Base-by-base conservation (phyloP, 2,797 vertebrate species). In the Falco berigora region DNA sequence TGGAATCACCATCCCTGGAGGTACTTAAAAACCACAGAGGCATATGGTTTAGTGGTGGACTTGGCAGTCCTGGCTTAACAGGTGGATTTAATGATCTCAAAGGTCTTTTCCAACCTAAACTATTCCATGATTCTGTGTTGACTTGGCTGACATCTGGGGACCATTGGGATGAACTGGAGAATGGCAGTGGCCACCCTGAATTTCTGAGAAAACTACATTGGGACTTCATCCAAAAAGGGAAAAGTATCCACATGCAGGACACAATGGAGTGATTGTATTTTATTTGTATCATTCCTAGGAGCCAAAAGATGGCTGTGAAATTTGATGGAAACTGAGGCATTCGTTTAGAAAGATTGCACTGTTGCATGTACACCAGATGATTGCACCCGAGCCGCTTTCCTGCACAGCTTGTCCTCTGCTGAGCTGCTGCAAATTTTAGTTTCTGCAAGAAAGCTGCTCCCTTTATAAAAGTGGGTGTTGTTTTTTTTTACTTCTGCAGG, bases 381-480 rank as follows among this genome's bases (percentile, higher is more conserved):
- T 21, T 69, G 23, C 32, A 23, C 23, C 15, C 19, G 19, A 46
- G 38, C 8, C 66, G 36, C 28, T 76, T 68, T 62, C 23, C 68
- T 53, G 22, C 6, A 13, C 15, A 16, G 4, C 17, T 76, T 59
- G 16, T 47, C 32, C 21, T 63, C 46, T 28, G 17, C 32, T 89
- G 66, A 84, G 62, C 14, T 81, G 71, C 49, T 78, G 34, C 20
- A 62, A 32, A 42, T 56, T 81, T 79, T 46, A 73, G 23, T 77
- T 90, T 58, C 32, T 47, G 5, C 30, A 58, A 50, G 52, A 80
- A 80, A 67, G 10, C 30, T 28, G 11, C 9, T 62, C 5, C 14
- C 14, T 76, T 71, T 21, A 3, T 23, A 67, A 42, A 62, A 46
- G 0, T 1, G 1, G 5, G 40, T 42, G 14, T 6, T 42, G 16